Evolutionary conservation across 2,888 invertebrate genomes (phyloP), one percentile per base, ranked within the genome.

Genomic region (Lithodes maja): DNA sequence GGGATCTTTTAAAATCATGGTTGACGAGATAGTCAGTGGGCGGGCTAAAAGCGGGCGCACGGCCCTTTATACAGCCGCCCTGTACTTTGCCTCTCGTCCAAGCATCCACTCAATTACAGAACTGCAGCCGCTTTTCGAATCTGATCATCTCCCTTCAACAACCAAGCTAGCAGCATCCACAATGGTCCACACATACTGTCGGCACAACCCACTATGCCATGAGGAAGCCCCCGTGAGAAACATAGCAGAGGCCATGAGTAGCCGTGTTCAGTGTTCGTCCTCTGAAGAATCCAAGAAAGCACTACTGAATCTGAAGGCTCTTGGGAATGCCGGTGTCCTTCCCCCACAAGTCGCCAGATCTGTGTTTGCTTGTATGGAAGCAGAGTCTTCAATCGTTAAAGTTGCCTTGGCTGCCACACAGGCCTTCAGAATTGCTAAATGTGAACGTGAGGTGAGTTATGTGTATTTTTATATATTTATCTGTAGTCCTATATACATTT

Each of bases 281-380:
- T 75, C 85, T 15, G 54, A 53, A 17, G 33, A n/a, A 3, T 55
- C 80, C n/a, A 17, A 71, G 5, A 5, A 12, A n/a, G 85, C 81
- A 3, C 54, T 89, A 1, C 12, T 75, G 9, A 74, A 78, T 17
- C 61, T 89, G 50, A 89, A 89, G 84, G 84, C 61, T 61, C 52
- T 90, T 1, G 90, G 90, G 2, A 90, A 91, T 61, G 90, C 90
- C 81, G 88, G 90, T 5, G 83, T 86, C 15, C 85, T 88, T 68
- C 83, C 77, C 2, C 68, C 52, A 9, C 79, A 80, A 3, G 75
- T 83, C 1, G 69, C 81, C 5, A 61, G 54, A 3, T 55, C 81
- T 52, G 75, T 82, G 9, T 2, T 86, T 17, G 75, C 74, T 15
- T 81, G 82, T 15, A 86, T 86, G 55, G 75, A 81, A 3, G 74